These are phyloP conservation scores for Sesamia inferens DNA, from an alignment of 2,888 invertebrate genomes.

Conservation along the genomic window DNA sequence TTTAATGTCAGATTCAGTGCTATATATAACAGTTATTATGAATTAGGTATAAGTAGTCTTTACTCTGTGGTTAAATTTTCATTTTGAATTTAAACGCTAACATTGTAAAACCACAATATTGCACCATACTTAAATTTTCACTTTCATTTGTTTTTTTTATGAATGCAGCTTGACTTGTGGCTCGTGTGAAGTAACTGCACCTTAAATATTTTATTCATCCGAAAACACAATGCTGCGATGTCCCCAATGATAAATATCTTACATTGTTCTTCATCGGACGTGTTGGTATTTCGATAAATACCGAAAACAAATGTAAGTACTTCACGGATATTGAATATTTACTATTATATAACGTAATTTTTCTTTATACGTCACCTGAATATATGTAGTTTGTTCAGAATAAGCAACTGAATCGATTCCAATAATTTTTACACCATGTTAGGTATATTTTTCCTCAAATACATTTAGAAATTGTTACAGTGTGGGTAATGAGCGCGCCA, in stretches of 20 bases:
- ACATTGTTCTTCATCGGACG: slow-evolving; percentile 41
- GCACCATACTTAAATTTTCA: not conserved
- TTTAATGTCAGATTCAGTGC: not conserved
- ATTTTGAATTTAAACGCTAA: not conserved
- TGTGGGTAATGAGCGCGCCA: too few species aligned
- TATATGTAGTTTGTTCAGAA: too few species aligned
- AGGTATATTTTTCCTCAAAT: too few species aligned
- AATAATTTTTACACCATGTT: too few species aligned
- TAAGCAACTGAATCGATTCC: too few species aligned
- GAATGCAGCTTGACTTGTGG: slow-evolving; percentile 1
- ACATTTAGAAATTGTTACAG: too few species aligned
- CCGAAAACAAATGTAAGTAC: slow-evolving; percentile 52
- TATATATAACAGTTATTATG: not conserved
- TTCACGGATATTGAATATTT: slow-evolving; percentile 13
- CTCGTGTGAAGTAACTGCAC: not conserved
- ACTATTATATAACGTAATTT: too few species aligned
- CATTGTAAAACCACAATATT: slow-evolving; percentile 4
- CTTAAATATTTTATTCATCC: slow-evolving; percentile 39
- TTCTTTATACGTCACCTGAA: too few species aligned
- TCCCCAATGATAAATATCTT: slow-evolving; percentile 38
- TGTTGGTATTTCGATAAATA: slow-evolving; percentile 49
- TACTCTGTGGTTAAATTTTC: slow-evolving; percentile 9
- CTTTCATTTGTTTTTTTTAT: slow-evolving; percentile 6
- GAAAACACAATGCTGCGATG: slow-evolving; percentile 42
- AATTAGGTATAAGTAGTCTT: not conserved